These are phyloP conservation scores for Sardinella longiceps DNA, from an alignment of 2,797 vertebrate species.

Conservation along the genomic window DNA sequence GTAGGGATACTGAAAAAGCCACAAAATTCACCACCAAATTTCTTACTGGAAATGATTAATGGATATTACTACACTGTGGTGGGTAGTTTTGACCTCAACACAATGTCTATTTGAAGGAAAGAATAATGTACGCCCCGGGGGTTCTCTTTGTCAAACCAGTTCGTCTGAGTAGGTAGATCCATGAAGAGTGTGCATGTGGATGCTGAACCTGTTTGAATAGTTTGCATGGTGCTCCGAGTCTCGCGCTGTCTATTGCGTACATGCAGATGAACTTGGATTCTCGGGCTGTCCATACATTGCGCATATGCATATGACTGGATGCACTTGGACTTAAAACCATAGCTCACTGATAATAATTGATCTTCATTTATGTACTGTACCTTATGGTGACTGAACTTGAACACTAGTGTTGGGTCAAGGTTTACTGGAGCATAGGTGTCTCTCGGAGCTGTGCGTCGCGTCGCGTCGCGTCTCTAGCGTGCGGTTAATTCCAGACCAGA, in stretches of 20 bases:
- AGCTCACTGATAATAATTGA: too few species aligned
- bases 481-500: background rate
- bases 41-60: too few species aligned
- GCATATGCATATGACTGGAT: too few species aligned
- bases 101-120: background rate
- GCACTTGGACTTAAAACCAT: too few species aligned
- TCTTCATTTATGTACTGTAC: background rate
- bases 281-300: too few species aligned
- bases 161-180: constrained; percentile 30
- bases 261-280: background rate
- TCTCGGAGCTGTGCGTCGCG: background rate
- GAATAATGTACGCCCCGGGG: background rate
- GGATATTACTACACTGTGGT: too few species aligned
- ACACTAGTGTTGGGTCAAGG: background rate
- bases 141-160: constrained; percentile 45
- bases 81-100: too few species aligned
- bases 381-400: background rate
- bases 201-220: background rate
- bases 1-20: too few species aligned
- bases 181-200: background rate
- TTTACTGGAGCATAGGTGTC: background rate
- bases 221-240: too few species aligned
- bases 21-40: too few species aligned
- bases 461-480: background rate
- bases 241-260: background rate